Percentiles rank a stretch among this genome's conserved stretches.
These are phyloP conservation scores for Adelphocoris suturalis DNA, from an alignment of 2,888 invertebrate species.

Conservation along the genomic window DNA sequence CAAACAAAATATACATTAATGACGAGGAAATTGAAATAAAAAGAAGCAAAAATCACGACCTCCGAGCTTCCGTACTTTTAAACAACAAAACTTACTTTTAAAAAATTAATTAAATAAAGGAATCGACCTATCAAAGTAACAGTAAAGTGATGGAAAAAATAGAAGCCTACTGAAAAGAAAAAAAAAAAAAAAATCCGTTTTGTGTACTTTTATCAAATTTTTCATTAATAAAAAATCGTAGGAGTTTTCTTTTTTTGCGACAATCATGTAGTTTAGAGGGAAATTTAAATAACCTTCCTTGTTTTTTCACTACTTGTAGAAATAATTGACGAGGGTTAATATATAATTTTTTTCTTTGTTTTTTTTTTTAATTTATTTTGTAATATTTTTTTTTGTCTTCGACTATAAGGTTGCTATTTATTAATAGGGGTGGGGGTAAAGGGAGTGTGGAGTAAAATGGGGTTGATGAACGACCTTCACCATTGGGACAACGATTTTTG, in stretches of 20 bases:
- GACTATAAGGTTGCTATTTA: background rate
- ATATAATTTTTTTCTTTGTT: slow-evolving; percentile 9
- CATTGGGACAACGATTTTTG: background rate
- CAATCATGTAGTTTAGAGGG: slow-evolving; percentile 7
- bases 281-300: slow-evolving; percentile 6
- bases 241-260: background rate
- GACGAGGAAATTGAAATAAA: background rate
- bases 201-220: slow-evolving; percentile 10
- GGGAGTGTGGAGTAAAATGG: background rate
- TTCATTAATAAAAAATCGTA: slow-evolving; percentile 3
- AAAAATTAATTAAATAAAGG: background rate
- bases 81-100: background rate
- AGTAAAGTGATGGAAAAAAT: too few species aligned
- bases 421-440: background rate
- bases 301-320: slow-evolving; percentile 50
- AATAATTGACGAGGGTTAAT: slow-evolving; percentile 67
- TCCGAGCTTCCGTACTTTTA: slow-evolving; percentile 21
- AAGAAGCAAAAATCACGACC: background rate
- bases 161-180: too few species aligned
- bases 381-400: background rate
- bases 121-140: background rate
- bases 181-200: background rate
- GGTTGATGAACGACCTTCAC: slow-evolving; percentile 10
- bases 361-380: slow-evolving; percentile 8
- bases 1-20: background rate